Evolutionary conservation across 1,140 invertebrate species (phyloP).

Genomic region (Choristoneura fumiferana): DNA sequence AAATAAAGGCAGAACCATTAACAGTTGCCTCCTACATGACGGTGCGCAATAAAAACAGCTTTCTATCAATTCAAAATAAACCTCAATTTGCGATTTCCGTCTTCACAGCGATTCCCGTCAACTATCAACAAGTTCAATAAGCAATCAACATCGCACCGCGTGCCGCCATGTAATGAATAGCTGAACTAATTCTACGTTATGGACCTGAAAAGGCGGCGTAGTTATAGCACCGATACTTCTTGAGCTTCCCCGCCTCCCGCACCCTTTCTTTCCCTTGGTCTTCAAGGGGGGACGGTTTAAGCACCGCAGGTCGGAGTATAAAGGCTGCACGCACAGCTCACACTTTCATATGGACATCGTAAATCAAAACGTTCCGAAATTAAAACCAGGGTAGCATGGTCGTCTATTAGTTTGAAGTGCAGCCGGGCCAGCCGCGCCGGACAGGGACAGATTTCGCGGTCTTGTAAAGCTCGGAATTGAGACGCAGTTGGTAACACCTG

Average conservation of each 20-base stretch:
- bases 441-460: constrained; percentile 55
- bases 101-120: constrained; percentile 23
- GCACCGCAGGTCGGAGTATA: constrained; percentile 44
- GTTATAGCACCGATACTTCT: constrained; percentile 29
- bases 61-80: constrained; percentile 5
- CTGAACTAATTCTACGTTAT: constrained; percentile 43
- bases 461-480: constrained; percentile 33
- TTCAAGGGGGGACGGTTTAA: constrained; percentile 28
- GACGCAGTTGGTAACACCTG: constrained; percentile 28
- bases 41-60: neutral
- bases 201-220: constrained; percentile 38
- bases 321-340: constrained; percentile 53
- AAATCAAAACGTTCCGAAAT: constrained; percentile 66
- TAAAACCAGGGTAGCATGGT: constrained; percentile 57
- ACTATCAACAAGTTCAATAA: constrained; percentile 37
- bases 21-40: neutral
- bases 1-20: neutral
- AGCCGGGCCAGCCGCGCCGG: constrained; percentile 36
- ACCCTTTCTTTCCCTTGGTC: neutral
- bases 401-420: constrained; percentile 57
- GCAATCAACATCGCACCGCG: constrained; percentile 42
- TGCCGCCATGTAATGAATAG: constrained; percentile 39
- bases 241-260: constrained; percentile 29
- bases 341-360: constrained; percentile 65
- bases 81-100: constrained; percentile 13